phyloP scores from a whole-genome alignment of 2,113 vertebrate species.

The Poeciliopsis turrubarensis region DNA sequence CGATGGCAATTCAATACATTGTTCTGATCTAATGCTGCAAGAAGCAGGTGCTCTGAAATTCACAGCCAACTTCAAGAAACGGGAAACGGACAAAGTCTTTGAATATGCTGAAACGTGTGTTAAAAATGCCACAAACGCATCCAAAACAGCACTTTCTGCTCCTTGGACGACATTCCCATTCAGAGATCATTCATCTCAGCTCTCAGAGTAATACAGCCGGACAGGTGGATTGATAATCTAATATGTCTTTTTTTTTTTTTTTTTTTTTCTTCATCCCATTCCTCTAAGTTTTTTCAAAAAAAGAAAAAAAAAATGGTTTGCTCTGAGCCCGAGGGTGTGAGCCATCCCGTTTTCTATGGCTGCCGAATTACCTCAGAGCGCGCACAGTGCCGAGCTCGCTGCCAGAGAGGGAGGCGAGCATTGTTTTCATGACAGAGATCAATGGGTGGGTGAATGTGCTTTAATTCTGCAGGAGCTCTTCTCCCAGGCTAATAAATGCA shows the following conservation, averaged over 20 bases:
- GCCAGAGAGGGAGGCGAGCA: constrained; percentile 75
- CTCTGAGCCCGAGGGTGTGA: constrained; percentile 69
- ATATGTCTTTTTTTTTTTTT: constrained; percentile 51
- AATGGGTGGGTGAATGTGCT: constrained; percentile 83
- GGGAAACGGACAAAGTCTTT: constrained; percentile 15
- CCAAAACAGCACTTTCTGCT: constrained; percentile 44
- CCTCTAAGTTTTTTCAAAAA: constrained; percentile 63
- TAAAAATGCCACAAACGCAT: constrained; percentile 48
- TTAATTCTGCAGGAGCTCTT: constrained; percentile 82
- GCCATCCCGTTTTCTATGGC: constrained; percentile 71
- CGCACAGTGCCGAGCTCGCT: constrained; percentile 66
- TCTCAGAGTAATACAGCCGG: constrained; percentile 51
- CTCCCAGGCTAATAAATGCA: constrained; percentile 86
- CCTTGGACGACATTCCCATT: constrained; percentile 49
- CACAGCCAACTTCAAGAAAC: constrained; percentile 5
- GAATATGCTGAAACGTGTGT: constrained; percentile 26
- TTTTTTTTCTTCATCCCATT: constrained; percentile 50
- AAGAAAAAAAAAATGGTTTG: constrained; percentile 58
- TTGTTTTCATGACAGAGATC: constrained; percentile 85
- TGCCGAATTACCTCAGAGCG: constrained; percentile 70
- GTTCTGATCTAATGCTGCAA: background rate
- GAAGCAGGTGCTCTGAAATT: constrained; percentile 7
- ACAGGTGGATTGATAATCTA: constrained; percentile 77
- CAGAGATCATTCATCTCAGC: constrained; percentile 44
- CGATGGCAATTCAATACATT: background rate